Percentiles rank a stretch among this genome's conserved stretches.
These are phyloP conservation scores for Cichladusa arquata DNA, from an alignment of 2,113 vertebrate species.

Conservation along the genomic window DNA sequence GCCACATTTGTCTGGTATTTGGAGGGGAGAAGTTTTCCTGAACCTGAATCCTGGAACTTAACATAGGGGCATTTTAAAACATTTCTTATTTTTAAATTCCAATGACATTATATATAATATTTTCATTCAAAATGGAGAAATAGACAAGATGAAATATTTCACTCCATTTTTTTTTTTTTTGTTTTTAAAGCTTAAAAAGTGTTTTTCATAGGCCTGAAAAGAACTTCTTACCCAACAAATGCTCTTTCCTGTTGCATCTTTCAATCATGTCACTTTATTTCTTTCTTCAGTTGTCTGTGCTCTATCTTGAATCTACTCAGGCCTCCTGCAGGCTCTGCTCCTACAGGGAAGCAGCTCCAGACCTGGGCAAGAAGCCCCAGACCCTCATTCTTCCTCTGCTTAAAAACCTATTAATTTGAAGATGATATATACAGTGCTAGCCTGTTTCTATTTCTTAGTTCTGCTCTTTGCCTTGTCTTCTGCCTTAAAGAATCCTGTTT, in stretches of 20 bases:
- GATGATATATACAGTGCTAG: background rate
- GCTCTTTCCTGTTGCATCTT: background rate
- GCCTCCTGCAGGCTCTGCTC: background rate
- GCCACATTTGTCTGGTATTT: background rate
- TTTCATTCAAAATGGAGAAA: background rate
- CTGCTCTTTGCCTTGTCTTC: background rate
- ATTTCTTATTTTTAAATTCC: background rate
- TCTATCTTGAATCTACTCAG: background rate
- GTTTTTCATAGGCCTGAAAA: background rate
- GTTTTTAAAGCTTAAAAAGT: background rate
- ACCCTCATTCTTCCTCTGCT: background rate
- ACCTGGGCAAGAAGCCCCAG: background rate
- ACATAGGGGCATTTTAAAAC: background rate
- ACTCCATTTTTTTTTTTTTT: background rate
- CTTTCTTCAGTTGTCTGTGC: background rate
- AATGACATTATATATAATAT: background rate
- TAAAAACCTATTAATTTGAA: background rate
- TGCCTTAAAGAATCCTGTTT: background rate
- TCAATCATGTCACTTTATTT: background rate
- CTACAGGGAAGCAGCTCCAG: background rate
- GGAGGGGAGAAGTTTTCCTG: background rate
- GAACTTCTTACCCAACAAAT: background rate
- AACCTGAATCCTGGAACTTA: background rate
- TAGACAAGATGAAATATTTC: background rate
- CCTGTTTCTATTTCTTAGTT: background rate